Evolutionary conservation across 64 coral and sea anemone species (phyloP).

Genomic region (Pocillopora damicornis): DNA sequence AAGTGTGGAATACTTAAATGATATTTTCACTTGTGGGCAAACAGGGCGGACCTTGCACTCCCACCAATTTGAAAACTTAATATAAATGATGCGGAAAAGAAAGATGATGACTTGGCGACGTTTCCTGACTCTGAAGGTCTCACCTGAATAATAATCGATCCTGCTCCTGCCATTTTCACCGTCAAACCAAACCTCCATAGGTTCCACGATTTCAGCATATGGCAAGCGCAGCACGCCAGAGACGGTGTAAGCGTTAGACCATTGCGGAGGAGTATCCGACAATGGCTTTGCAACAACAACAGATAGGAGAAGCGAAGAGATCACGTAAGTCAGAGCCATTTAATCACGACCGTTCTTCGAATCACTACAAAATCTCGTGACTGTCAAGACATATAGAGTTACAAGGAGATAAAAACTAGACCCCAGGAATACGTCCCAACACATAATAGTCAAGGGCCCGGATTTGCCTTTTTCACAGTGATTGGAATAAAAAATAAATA

Average conservation of each 20-base stretch:
- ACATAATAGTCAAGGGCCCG: too few species aligned
- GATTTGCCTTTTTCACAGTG: too few species aligned
- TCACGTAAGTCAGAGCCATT: background rate
- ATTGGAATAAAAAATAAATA: too few species aligned
- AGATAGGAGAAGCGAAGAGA: background rate
- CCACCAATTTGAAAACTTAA: background rate
- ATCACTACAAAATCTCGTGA: background rate
- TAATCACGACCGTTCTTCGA: background rate
- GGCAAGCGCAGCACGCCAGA: conserved; percentile 75
- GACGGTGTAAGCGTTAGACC: conserved; percentile 55
- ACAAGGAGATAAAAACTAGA: background rate
- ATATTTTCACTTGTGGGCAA: too few species aligned
- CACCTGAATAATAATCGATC: conserved; percentile 94
- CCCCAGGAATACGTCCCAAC: background rate
- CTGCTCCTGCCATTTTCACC: conserved; percentile 53
- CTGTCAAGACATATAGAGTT: background rate
- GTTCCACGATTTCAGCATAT: conserved; percentile 92
- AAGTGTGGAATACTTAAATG: too few species aligned
- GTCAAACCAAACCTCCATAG: conserved; percentile 83
- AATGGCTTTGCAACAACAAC: background rate
- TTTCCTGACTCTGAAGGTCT: background rate
- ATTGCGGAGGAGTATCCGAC: conserved; percentile 42
- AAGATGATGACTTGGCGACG: too few species aligned
- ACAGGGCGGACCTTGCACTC: background rate
- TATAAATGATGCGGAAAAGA: background rate